Evolutionary conservation across 1,140 invertebrate species (phyloP), one percentile per base, ranked within the genome.

Genomic region (Asbolus verrucosus): DNA sequence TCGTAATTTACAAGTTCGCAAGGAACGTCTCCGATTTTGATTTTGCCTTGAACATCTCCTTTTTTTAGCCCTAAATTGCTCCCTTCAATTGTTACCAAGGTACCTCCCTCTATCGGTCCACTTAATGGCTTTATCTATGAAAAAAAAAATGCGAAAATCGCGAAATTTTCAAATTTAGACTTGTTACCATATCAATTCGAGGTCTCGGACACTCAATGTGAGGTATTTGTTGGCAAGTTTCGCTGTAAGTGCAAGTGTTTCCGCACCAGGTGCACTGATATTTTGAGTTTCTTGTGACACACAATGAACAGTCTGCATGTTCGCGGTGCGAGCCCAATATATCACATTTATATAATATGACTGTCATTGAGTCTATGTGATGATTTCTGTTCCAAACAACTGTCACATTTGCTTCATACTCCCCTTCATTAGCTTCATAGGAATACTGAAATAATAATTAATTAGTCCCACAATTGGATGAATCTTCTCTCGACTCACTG

Each of bases 51-150:
- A 0, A 99, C 94, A 82, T 99, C 97, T 77, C 92, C 91, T 75
- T 93, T 89, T 71, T 90, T 91, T 46, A 97, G 86, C 0, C 97
- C 97, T 16, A 99, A 86, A 85, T 99, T 98, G 77, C 94, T 93
- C 4, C 98, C 98, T 84, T 94, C 92, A 66, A 99, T 98, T 4
- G 95, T 98, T 0, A 99, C 89, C 24, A 95, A 81, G 14, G 98
- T 99, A 0, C 97, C 97, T 18, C 97, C 97, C 85, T 98, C 94
- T 46, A 96, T 89, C 6, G 97, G 98, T 8, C 97, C 97, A 80
- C 92, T 95, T 15, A 95, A 79, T 0, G 97, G 97, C 81, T 92
- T 93, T 73, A 99, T 97, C 90, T 92, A 78, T 24, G 83, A 81
- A 15, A 8, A 33, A 33, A 33, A 33, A 5, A n/a, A n/a, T 11